These are phyloP conservation scores for Marmota flaviventris DNA, from an alignment of 2,113 vertebrate species.

Conservation along the genomic window DNA sequence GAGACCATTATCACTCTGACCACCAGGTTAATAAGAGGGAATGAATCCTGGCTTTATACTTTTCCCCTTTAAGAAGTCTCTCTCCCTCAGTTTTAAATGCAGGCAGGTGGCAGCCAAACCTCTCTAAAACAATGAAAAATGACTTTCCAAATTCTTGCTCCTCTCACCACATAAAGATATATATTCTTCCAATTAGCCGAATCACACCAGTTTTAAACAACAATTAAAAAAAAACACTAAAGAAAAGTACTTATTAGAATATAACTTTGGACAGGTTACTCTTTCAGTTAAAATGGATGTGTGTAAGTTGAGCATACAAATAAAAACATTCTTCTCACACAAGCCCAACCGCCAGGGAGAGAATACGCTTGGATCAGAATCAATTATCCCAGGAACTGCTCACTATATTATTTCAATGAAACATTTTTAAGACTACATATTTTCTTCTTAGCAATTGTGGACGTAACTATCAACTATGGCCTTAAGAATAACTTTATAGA, in stretches of 20 bases:
- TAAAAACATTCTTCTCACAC: background rate
- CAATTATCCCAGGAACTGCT: no score
- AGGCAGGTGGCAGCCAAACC: background rate
- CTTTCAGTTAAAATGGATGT: background rate
- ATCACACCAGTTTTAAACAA: background rate
- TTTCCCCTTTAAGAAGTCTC: background rate
- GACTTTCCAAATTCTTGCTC: background rate
- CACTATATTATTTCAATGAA: background rate
- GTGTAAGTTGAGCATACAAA: background rate
- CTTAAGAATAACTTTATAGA: background rate
- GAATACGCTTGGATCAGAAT: background rate
- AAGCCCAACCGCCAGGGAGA: background rate
- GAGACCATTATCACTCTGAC: background rate
- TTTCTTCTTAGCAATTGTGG: background rate
- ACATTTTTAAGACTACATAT: background rate
- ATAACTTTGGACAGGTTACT: background rate
- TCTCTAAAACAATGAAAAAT: background rate
- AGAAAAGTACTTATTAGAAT: background rate
- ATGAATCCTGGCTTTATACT: background rate
- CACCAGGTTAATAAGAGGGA: background rate
- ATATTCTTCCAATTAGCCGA: background rate
- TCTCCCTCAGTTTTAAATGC: background rate
- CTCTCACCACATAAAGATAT: background rate
- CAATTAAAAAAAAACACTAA: background rate
- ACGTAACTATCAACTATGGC: background rate